Base-by-base conservation (phyloP, 2,797 vertebrate species). In the Centroberyx gerrardi region DNA sequence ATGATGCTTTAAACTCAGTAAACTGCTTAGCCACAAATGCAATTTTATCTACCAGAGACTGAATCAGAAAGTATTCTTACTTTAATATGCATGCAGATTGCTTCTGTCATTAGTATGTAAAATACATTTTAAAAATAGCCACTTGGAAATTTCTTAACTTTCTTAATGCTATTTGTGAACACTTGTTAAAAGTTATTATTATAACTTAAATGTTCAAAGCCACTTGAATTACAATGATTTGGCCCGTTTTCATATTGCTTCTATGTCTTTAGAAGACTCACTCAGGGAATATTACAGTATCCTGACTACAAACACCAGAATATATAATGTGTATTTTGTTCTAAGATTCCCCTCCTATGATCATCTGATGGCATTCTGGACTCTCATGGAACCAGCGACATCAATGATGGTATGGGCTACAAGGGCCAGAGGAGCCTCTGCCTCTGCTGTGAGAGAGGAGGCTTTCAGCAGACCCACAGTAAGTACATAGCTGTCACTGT, bases 351-450 rank as follows among this genome's bases (percentile, higher is more conserved):
- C 48, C 31, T 62, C 58, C 13, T 62, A 72, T 13, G 36, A 18
- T 17, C 49, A 44, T 42, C 48, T 72, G 69, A 62, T 62, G 46
- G 69, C 15, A 8, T 62, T 62, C 52, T 72, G 69, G 58, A 72
- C 9, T n/a, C 59, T 62, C 42, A 61, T 70, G 10, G 54, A 60
- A 22, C 4, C 42, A 36, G 68, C 56, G 33, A 61, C 68, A 49
- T 15, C 68, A 13, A 54, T 29, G 55, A 59, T 68, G 14, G 17
- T 68, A 27, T 42, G 36, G 40, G 66, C 55, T 31, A 68, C 38
- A 33, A 68, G 51, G 15, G 61, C 38, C n/a, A 62, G 27, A 40
- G 42, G 18, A 62, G n/a, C n/a, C n/a, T n/a, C n/a, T n/a, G 15
- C 40, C 38, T 63, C 7, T 22, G 61, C 51, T 46, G 8, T 36